Evolutionary conservation across 2,888 invertebrate genomes (phyloP), one percentile per base, ranked within the genome.

Genomic region (Ichneumoninae sp.): DNA sequence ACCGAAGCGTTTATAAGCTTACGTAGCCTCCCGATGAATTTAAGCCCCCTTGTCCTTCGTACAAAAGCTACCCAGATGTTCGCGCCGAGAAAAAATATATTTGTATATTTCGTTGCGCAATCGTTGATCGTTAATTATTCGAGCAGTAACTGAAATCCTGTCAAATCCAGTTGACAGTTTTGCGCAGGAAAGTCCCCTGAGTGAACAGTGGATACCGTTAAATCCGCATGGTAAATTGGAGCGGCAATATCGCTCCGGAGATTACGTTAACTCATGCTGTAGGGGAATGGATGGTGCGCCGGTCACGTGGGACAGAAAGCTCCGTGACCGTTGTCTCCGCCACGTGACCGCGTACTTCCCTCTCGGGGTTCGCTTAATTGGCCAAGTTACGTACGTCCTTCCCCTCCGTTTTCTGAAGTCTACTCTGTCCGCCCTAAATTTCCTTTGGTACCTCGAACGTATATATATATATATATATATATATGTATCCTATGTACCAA

Each of bases 71-170:
- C 44, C 44, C 16, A 44, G 44, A 44, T 44, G 44, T 44, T 44
- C 44, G 44, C 16, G 44, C 16, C 10, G 44, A 44, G 44, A 44
- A 13, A 44, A 10, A 16, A 57, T 10, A 22, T 4, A 26, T 13
- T 10, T 10, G 26, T 26, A 22, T 57, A 10, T 26, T 26, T 22
- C 22, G 66, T 76, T 76, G 76, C 76, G 52, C 40, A 76, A 76
- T 36, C 22, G 8, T 52, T 50, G 22, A 52, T 66, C 66, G 76
- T 66, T 66, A 76, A 76, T 76, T 76, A 76, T 76, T n/a, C 66
- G 40, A 66, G 54, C 76, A 40, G 8, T 40, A 76, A 76, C n/a
- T 66, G 36, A 76, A 54, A 30, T 52, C 50, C 52, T 30, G 10
- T 26, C 30, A 50, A 30, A 66, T 40, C 76, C 66, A 2, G 52